phyloP scores from a whole-genome alignment of 2,888 invertebrate genomes.

The Eugnorisma glareosa region DNA sequence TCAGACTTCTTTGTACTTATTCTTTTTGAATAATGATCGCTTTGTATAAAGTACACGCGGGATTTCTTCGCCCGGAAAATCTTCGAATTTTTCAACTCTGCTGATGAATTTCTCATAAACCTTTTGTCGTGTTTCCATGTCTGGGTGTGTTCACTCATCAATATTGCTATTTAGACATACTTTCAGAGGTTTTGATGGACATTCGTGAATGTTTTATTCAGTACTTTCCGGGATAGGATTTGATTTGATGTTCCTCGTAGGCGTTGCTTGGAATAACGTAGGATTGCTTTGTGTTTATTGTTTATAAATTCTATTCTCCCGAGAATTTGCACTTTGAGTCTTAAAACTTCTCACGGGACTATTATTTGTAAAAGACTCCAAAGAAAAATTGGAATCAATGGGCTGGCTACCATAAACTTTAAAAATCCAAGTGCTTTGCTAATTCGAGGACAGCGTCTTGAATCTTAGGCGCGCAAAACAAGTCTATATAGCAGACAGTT shows the following conservation, averaged over 20 bases:
- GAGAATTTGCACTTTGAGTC: neutral
- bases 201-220: constrained; percentile 50
- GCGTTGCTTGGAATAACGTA: constrained; percentile 28
- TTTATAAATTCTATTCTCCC: constrained; percentile 35
- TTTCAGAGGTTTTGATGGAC: constrained; percentile 28
- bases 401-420: constrained; percentile 14
- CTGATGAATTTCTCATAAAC: constrained; percentile 46
- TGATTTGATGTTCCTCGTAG: constrained; percentile 28
- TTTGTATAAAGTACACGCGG: constrained; percentile 45
- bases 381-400: neutral
- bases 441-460: no score
- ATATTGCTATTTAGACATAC: constrained; percentile 42
- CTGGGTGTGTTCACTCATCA: constrained; percentile 40
- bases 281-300: constrained; percentile 42
- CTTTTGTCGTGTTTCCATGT: constrained; percentile 30
- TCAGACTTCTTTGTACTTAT: constrained; percentile 51
- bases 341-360: constrained; percentile 1
- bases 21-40: constrained; percentile 53
- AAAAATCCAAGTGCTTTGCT: neutral
- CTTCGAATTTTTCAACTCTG: constrained; percentile 18
- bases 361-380: constrained; percentile 12
- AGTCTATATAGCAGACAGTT: neutral
- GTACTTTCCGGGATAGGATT: constrained; percentile 26
- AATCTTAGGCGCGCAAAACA: neutral
- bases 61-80: constrained; percentile 45